Conservation (phyloP, 1,140 invertebrate genomes). For the Rhagoletis zephyria region DNA sequence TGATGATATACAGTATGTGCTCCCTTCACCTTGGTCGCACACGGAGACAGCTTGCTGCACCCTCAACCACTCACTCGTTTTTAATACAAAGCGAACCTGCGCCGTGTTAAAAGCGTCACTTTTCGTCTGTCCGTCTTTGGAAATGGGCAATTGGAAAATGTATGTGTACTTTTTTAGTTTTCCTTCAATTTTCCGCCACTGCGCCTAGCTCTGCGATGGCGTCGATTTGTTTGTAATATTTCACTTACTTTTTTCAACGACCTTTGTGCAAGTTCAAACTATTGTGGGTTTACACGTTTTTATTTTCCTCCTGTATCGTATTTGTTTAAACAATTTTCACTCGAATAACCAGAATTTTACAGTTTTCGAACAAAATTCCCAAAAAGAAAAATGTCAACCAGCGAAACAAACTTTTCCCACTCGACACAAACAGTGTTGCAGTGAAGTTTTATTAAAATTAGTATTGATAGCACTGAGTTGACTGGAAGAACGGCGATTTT, state of each 20-base stretch:
- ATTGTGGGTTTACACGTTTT: not conserved
- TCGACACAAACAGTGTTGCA: conserved; percentile 27
- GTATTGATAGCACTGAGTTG: not conserved
- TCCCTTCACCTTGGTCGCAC: not conserved
- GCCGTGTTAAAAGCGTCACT: conserved; percentile 25
- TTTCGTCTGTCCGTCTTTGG: conserved; percentile 7
- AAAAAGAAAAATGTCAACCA: conserved; percentile 43
- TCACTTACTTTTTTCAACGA: not conserved
- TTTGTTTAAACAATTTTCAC: conserved; percentile 22
- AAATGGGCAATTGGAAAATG: conserved; percentile 47
- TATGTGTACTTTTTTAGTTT: conserved; percentile 23
- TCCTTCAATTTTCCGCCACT: conserved; percentile 10
- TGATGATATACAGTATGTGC: not conserved
- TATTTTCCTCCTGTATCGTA: not conserved
- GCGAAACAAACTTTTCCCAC: conserved; percentile 45
- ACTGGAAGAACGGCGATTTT: too few relatives aligned
- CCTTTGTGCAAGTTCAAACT: not conserved
- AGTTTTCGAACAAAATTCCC: conserved; percentile 44
- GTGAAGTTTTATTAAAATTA: not conserved
- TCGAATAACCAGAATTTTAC: conserved; percentile 36
- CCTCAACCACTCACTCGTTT: not conserved
- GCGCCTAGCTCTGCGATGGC: conserved; percentile 1
- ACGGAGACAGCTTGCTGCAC: not conserved
- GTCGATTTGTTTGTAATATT: conserved; percentile 28
- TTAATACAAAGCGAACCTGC: conserved; percentile 38